Evolutionary conservation across 2,797 vertebrate genomes (phyloP).

Genomic region (Melanotaenia nigrans): DNA sequence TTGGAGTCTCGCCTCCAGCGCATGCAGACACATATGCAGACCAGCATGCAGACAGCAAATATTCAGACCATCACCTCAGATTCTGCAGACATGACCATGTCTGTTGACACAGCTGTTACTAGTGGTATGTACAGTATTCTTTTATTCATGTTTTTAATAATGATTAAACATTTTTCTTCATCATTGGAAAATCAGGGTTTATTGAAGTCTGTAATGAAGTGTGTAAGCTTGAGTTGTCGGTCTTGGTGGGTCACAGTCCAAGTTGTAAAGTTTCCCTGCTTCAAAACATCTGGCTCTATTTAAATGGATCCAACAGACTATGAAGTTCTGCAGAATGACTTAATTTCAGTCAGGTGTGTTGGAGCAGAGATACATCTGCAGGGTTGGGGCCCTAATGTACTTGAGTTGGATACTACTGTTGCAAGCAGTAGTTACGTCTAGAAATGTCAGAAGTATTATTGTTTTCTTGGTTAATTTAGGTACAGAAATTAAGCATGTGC

Average conservation of each 20-base stretch:
- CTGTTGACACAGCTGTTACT: constrained; percentile 46
- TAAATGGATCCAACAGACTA: too few relatives aligned
- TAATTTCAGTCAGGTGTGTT: too few relatives aligned
- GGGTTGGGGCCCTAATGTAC: too few relatives aligned
- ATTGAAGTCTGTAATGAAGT: background rate
- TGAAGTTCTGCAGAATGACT: too few relatives aligned
- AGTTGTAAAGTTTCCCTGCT: too few relatives aligned
- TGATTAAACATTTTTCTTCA: background rate
- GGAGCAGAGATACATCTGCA: too few relatives aligned
- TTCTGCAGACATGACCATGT: constrained; percentile 45
- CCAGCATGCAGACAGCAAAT: constrained; percentile 24
- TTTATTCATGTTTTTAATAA: background rate
- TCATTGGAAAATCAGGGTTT: background rate
- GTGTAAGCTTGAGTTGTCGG: background rate
- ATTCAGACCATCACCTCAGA: constrained; percentile 17
- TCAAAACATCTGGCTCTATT: too few relatives aligned
- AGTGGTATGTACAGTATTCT: constrained; percentile 39
- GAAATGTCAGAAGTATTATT: background rate
- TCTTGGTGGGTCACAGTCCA: too few relatives aligned
- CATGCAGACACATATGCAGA: constrained; percentile 70
- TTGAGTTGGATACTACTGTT: too few relatives aligned
- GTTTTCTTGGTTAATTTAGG: background rate
- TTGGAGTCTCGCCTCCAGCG: constrained; percentile 79
- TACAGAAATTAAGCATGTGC: background rate
- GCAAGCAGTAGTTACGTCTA: background rate